A percentile compares a stretch with the other conserved stretches of the same genome.
These are phyloP conservation scores for Pyrocoelia pectoralis DNA, from an alignment of 2,888 invertebrate genomes.

Conservation along the genomic window DNA sequence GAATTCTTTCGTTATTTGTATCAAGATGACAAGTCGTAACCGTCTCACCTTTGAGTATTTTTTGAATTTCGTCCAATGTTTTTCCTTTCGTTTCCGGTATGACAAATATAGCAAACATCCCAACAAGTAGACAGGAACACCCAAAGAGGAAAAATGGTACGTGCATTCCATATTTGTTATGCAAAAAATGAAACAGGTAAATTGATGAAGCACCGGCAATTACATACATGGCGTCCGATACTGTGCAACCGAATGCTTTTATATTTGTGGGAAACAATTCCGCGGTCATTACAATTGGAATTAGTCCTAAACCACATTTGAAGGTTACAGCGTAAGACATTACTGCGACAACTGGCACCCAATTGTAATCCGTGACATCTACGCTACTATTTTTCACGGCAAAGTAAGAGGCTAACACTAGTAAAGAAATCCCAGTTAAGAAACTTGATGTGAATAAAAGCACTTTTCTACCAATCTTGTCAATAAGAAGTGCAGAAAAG, in stretches of 20 bases:
- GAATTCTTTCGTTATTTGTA: neutral
- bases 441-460: constrained; percentile 52
- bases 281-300: constrained; percentile 57
- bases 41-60: constrained; percentile 49
- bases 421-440: constrained; percentile 51
- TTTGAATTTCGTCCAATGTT: constrained; percentile 56
- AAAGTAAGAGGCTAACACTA: constrained; percentile 53
- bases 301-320: constrained; percentile 55
- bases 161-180: constrained; percentile 48
- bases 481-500: constrained; percentile 50
- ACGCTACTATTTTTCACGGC: constrained; percentile 47
- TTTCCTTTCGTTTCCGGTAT: constrained; percentile 57
- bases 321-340: constrained; percentile 55
- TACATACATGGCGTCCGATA: constrained; percentile 55
- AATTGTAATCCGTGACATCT: constrained; percentile 49
- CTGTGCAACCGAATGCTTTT: constrained; percentile 57
- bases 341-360: constrained; percentile 54
- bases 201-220: constrained; percentile 51
- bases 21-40: neutral
- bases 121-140: constrained; percentile 48
- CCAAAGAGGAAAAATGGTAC: constrained; percentile 55
- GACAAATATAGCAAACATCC: constrained; percentile 51
- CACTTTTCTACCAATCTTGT: constrained; percentile 54
- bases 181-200: constrained; percentile 49
- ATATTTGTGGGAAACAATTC: constrained; percentile 58